A percentile compares a stretch with the other conserved stretches of the same genome.
Evolutionary conservation across 64 coral and sea anemone genomes (phyloP).

Genomic region (Trachythela sp.): DNA sequence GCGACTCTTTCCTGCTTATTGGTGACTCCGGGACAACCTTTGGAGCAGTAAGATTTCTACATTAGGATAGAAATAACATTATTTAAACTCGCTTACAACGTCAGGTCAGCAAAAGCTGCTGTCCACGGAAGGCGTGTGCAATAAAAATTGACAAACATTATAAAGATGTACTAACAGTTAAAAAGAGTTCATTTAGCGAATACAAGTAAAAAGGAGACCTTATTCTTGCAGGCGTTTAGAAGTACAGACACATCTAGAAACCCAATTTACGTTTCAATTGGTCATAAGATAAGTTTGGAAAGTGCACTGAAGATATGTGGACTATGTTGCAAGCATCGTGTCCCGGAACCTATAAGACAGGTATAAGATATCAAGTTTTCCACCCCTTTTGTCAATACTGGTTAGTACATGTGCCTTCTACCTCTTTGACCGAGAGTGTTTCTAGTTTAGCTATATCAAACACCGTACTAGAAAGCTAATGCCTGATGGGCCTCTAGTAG

Average conservation of each 20-base stretch:
- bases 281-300: neutral
- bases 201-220: too few relatives aligned
- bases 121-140: neutral
- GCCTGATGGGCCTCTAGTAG: too few relatives aligned
- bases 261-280: slow-evolving; percentile 11
- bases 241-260: neutral
- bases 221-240: neutral
- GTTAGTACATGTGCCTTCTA: neutral
- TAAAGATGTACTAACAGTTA: too few relatives aligned
- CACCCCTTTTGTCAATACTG: neutral
- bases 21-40: neutral
- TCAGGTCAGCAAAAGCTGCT: too few relatives aligned
- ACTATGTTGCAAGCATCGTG: neutral
- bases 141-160: neutral
- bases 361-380: neutral
- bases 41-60: neutral
- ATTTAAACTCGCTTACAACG: neutral
- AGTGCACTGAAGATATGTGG: neutral
- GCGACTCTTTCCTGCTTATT: neutral
- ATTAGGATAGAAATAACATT: neutral
- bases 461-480: too few relatives aligned
- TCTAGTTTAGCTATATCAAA: too few relatives aligned
- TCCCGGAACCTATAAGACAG: slow-evolving; percentile 18
- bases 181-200: too few relatives aligned
- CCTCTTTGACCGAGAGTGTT: too few relatives aligned